These are phyloP conservation scores for Drymodes brunneopygia DNA, from an alignment of 2,113 vertebrate species.

Conservation along the genomic window DNA sequence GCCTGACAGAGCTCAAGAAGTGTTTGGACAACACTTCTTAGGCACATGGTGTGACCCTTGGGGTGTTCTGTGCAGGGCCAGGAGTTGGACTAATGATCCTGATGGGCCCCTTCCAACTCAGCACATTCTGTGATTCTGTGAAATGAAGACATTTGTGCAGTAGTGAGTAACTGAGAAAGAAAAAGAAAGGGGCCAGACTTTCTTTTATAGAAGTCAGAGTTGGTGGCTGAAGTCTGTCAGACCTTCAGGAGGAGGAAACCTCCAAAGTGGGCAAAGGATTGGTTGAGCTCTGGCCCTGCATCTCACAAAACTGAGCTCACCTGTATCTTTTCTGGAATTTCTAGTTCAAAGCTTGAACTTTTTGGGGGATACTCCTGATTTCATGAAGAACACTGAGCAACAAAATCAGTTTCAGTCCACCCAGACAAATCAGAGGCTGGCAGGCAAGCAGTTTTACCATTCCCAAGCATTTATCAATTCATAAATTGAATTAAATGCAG, in stretches of 20 bases:
- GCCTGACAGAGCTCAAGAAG: background rate
- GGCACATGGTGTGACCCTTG: background rate
- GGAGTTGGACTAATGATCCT: rapidly evolving
- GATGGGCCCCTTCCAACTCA: background rate
- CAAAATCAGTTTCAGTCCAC: background rate
- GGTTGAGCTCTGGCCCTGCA: background rate
- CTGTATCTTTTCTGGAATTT: background rate
- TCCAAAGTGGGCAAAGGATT: background rate
- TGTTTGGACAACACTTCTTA: rapidly evolving
- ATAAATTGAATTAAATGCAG: background rate
- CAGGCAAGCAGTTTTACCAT: background rate
- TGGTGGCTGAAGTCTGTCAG: background rate
- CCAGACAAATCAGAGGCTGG: background rate
- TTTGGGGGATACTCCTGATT: background rate
- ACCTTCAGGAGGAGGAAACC: background rate
- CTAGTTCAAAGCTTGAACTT: background rate
- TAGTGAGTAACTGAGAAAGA: background rate
- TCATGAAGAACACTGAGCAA: background rate
- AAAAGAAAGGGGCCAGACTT: background rate
- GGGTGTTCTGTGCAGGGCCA: background rate
- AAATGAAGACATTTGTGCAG: too few species aligned
- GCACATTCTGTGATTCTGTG: background rate
- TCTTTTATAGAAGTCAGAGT: background rate
- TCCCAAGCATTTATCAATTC: background rate
- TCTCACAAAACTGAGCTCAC: background rate